These are phyloP conservation scores for Digitonthophagus gazella DNA, from an alignment of 2,888 invertebrate species.

Conservation along the genomic window DNA sequence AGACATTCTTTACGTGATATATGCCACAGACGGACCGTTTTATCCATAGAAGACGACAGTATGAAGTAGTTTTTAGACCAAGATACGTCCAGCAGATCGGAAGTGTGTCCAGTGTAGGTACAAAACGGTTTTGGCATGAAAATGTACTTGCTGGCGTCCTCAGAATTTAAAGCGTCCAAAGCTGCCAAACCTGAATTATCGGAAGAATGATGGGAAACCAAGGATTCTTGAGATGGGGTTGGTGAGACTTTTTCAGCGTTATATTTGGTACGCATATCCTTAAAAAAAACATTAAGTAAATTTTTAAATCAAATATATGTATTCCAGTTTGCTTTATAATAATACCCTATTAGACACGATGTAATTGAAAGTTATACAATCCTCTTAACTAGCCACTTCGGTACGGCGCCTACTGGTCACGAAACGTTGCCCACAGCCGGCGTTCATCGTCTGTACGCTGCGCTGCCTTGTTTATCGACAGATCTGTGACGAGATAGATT, in stretches of 20 bases:
- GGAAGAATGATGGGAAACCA: constrained; percentile 74
- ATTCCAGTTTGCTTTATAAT: not conserved
- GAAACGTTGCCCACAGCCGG: too few species aligned
- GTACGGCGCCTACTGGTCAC: too few species aligned
- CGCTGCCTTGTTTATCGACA: too few species aligned
- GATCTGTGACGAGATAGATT: too few species aligned
- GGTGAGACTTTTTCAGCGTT: constrained; percentile 90
- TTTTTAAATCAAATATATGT: not conserved
- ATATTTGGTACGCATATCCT: constrained; percentile 95
- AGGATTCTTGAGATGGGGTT: constrained; percentile 88
- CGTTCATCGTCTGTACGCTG: too few species aligned
- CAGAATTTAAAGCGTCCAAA: constrained; percentile 60
- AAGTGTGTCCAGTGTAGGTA: constrained; percentile 91
- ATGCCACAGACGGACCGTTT: constrained; percentile 97
- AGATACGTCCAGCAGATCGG: constrained; percentile 93
- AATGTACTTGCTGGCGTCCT: constrained; percentile 61
- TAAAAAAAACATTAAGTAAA: constrained; percentile 41
- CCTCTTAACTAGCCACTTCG: too few species aligned
- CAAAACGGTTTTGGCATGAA: constrained; percentile 92
- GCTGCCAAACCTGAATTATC: constrained; percentile 61
- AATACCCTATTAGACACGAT: too few species aligned
- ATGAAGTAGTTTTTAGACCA: constrained; percentile 99
- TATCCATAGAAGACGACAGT: constrained; percentile 97
- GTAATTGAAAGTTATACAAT: too few species aligned
- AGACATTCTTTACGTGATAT: constrained; percentile 95